These are phyloP conservation scores for Scomber scombrus DNA, from an alignment of 2,113 vertebrate genomes.

Conservation along the genomic window DNA sequence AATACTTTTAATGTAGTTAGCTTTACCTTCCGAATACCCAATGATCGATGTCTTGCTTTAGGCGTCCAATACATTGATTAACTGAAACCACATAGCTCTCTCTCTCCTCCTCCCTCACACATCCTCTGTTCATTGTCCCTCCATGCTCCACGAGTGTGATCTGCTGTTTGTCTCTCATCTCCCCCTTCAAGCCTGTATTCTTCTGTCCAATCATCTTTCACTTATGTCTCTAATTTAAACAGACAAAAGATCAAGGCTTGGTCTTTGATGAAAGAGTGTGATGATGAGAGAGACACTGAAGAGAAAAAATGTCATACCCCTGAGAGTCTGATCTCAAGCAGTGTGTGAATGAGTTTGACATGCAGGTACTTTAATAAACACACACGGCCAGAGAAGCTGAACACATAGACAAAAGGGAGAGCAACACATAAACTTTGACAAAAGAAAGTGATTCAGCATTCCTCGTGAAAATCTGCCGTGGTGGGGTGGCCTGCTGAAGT, in stretches of 20 bases:
- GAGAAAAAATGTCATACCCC: conserved; percentile 30
- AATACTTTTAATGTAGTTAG: conserved; percentile 27
- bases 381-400: conserved; percentile 14
- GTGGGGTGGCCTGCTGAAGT: conserved; percentile 2
- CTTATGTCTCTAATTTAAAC: conserved; percentile 58
- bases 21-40: conserved; percentile 21
- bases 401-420: conserved; percentile 23
- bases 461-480: conserved; percentile 8
- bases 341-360: conserved; percentile 56
- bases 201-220: conserved; percentile 51
- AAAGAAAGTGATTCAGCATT: conserved; percentile 17
- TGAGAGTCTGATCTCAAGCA: conserved; percentile 47
- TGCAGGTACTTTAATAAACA: conserved; percentile 44
- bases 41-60: conserved; percentile 9
- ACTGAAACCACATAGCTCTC: conserved; percentile 12
- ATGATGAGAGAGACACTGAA: conserved; percentile 37
- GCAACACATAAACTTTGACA: conserved; percentile 10
- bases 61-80: conserved; percentile 27
- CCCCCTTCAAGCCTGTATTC: conserved; percentile 19
- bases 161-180: conserved; percentile 50
- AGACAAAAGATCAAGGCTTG: conserved; percentile 60
- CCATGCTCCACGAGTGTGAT: conserved; percentile 21
- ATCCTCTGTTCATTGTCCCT: conserved; percentile 7
- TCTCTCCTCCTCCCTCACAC: conserved; percentile 10
- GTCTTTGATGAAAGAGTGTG: conserved; percentile 53